phyloP scores from a whole-genome alignment of 2,113 vertebrate genomes.

The rabbit (Oryctolagus cuniculus) region DNA sequence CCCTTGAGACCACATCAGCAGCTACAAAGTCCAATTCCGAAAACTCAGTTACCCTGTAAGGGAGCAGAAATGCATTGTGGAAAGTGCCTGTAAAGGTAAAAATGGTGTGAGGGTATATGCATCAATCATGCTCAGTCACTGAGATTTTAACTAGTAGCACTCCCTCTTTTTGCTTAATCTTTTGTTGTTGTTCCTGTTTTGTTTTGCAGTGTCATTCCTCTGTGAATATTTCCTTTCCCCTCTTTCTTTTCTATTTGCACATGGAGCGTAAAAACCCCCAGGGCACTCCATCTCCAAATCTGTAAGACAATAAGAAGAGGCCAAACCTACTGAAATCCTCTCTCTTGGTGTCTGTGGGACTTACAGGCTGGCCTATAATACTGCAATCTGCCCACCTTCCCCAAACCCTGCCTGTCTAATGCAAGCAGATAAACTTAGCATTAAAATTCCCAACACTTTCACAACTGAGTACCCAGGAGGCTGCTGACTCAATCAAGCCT shows the following conservation, averaged over 20 bases:
- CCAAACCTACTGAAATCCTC: slow-evolving; percentile 80
- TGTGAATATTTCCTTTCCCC: slow-evolving; percentile 55
- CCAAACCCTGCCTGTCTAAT: slow-evolving; percentile 72
- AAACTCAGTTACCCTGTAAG: slow-evolving; percentile 72
- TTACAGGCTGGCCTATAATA: slow-evolving; percentile 81
- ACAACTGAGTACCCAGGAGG: slow-evolving; percentile 89
- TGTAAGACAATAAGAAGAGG: slow-evolving; percentile 87
- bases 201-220: neutral
- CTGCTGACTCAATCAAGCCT: slow-evolving; percentile 89
- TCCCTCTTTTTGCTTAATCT: slow-evolving; percentile 59
- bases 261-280: slow-evolving; percentile 86
- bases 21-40: slow-evolving; percentile 82
- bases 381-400: slow-evolving; percentile 85
- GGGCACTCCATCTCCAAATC: slow-evolving; percentile 86
- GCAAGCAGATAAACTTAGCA: slow-evolving; percentile 85
- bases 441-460: slow-evolving; percentile 87
- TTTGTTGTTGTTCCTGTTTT: too few relatives aligned
- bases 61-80: slow-evolving; percentile 63
- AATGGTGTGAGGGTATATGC: slow-evolving; percentile 80
- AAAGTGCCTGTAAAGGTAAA: slow-evolving; percentile 76
- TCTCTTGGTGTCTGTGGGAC: slow-evolving; percentile 84
- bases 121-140: slow-evolving; percentile 78
- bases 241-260: slow-evolving; percentile 71
- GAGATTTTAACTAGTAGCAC: slow-evolving; percentile 83
- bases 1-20: slow-evolving; percentile 81